Percentiles rank a stretch among this genome's conserved stretches.
Conservation (phyloP, 2,888 invertebrate species). For the Drosophila monieri region DNA sequence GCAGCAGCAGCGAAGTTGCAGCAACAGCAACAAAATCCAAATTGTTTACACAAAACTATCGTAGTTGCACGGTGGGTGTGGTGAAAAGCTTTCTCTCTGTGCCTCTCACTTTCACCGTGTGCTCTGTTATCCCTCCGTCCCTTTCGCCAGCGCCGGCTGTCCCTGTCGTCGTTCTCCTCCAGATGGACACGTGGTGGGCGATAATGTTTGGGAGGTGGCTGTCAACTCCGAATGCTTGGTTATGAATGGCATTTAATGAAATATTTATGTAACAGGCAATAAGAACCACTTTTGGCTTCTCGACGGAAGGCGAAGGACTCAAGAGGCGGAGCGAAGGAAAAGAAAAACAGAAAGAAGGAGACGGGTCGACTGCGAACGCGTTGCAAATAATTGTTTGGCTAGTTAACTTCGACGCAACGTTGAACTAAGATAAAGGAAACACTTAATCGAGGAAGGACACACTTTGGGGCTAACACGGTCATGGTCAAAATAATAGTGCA, state of each 20-base stretch:
- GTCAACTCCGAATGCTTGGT: slow-evolving; percentile 58
- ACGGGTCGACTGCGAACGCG: slow-evolving; percentile 15
- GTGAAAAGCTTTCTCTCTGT: slow-evolving; percentile 68
- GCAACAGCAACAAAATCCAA: slow-evolving; percentile 30
- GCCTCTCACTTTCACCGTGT: slow-evolving; percentile 5
- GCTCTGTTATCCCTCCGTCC: slow-evolving; percentile 19
- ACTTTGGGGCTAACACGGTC: slow-evolving; percentile 11
- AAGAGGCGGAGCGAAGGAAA: not conserved
- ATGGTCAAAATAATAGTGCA: not conserved
- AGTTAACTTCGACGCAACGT: slow-evolving; percentile 43
- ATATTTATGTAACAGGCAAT: slow-evolving; percentile 72
- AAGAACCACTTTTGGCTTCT: slow-evolving; percentile 43
- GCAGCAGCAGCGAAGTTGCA: slow-evolving; percentile 9
- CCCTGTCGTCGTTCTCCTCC: slow-evolving; percentile 16
- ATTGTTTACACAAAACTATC: slow-evolving; percentile 42
- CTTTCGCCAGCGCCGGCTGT: slow-evolving; percentile 15
- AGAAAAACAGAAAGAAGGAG: not conserved
- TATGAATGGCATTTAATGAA: slow-evolving; percentile 74
- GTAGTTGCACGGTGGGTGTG: slow-evolving; percentile 9
- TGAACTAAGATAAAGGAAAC: slow-evolving; percentile 36
- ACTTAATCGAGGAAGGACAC: slow-evolving; percentile 31
- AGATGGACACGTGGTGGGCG: slow-evolving; percentile 57
- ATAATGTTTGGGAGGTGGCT: slow-evolving; percentile 41
- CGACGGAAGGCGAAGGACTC: not conserved
- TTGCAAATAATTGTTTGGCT: slow-evolving; percentile 50